Evolutionary conservation across 2,797 vertebrate genomes (phyloP), one percentile per base, ranked within the genome.

Genomic region (Macropodus opercularis): DNA sequence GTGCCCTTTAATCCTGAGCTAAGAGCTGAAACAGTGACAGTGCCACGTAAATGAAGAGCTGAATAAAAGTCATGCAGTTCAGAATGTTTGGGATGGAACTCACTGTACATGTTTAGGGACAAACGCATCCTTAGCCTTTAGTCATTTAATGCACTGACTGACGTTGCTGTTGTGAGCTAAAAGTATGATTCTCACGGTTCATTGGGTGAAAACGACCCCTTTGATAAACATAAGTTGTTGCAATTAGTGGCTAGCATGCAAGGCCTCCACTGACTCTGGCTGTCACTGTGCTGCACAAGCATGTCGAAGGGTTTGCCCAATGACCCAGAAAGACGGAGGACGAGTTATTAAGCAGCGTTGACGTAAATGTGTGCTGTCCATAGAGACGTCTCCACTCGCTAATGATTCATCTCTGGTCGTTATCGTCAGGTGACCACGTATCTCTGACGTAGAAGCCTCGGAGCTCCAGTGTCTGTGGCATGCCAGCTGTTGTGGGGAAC

Each of bases 381-480:
- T 62, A 55, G 27, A 77, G 58, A 55, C 54, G 67, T 76, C 29
- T 69, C 76, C 34, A 54, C 48, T 56, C 75, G 73, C 53, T 68
- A 73, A 72, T 67, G 56, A 42, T 57, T 65, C 82, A 70, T 67
- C 12, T 22, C 23, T 59, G 75, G 72, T 73, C 79, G 77, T 78
- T 67, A 79, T 70, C 69, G 79, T 57, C 61, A 76, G 79, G 71
- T 59, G 53, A 80, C 73, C 62, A 68, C 71, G 78, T 72, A 67
- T 69, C 77, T 80, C 79, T 76, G 78, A 72, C n/a, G 26, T 75
- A 35, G 56, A 56, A 57, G 73, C 43, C 69, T 79, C 67, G 80
- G 77, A 89, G 78, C 74, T 76, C 79, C 83, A 79, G 75, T 89
- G 90, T 91, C 85, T 89, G 91, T 89, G 90, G 91, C 92, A 93